A percentile compares a stretch with the other conserved stretches of the same genome.
These are phyloP conservation scores for Myrmecobius fasciatus DNA, from an alignment of 2,113 vertebrate species.

Conservation along the genomic window DNA sequence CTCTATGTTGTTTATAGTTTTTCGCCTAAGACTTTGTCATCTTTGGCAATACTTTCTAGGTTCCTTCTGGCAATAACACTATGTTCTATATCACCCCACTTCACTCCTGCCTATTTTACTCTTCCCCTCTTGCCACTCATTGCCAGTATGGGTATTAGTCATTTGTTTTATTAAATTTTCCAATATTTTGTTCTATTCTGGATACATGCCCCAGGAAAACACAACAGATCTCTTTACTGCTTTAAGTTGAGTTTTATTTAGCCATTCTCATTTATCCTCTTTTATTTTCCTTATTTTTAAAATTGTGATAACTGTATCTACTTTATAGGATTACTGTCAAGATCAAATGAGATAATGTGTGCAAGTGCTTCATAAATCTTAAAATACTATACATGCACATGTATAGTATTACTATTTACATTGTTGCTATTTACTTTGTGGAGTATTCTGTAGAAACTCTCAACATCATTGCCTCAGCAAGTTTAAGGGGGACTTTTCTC, in stretches of 20 bases:
- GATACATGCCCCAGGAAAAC: not conserved
- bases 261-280: not conserved
- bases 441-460: conserved; percentile 6
- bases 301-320: not conserved
- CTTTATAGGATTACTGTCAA: not conserved
- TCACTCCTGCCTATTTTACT: not conserved
- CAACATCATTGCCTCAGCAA: not conserved
- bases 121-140: not conserved
- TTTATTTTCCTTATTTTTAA: not conserved
- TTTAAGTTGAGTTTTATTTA: not conserved
- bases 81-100: not conserved
- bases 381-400: not conserved
- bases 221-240: not conserved
- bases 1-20: not conserved
- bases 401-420: not conserved
- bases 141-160: not conserved
- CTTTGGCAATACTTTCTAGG: not conserved
- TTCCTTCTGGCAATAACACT: not conserved
- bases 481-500: conserved; percentile 23
- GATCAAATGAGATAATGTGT: not conserved
- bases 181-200: not conserved
- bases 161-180: not conserved
- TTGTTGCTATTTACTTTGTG: not conserved
- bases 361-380: not conserved
- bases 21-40: not conserved